Evolutionary conservation across 2,888 invertebrate genomes (phyloP), one percentile per base, ranked within the genome.

Genomic region (Volucella inanis): DNA sequence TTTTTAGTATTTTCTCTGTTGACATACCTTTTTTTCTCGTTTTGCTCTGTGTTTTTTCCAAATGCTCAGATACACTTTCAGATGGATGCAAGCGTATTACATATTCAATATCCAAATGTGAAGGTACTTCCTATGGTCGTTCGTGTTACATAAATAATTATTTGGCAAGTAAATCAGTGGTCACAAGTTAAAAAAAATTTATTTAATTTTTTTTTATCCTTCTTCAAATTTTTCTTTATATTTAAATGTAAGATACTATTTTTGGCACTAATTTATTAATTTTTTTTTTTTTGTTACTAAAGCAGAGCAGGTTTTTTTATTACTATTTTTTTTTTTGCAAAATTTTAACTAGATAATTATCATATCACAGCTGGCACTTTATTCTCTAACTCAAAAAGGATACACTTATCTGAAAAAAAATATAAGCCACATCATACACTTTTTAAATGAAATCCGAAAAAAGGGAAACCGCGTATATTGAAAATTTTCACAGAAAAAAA

Each of bases 301-400:
- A 47, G 52, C 55, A 39, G 39, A 65, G 45, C 31, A 62, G 62
- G 62, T 57, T 71, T 55, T 8, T 41, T 22, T 41, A 43, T 31
- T 39, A 61, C 15, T 57, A 43, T 18, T 38, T 49, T 55, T 45
- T 67, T 38, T 59, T 38, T n/a, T 75, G 31, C 18, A 54, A 43
- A 15, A 64, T 65, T 65, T 67, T 41, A 49, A 31, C 31, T 31
- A 50, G 55, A 71, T 71, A 12, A 71, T 65, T 54, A 79, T 79
- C 79, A 79, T 79, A 84, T 84, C 84, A 80, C 84, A 84, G 84
- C 59, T 84, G 75, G 54, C 71, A 79, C 79, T 55, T 61, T 47
- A 50, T n/a, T 61, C 12, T 18, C 38, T 14, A 71, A 67, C 65
- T 54, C 54, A 54, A 39, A 38, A 62, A 78, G 67, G 67, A 71